Evolutionary conservation across 2,113 vertebrate genomes (phyloP).

Genomic region (Antennarius striatus): DNA sequence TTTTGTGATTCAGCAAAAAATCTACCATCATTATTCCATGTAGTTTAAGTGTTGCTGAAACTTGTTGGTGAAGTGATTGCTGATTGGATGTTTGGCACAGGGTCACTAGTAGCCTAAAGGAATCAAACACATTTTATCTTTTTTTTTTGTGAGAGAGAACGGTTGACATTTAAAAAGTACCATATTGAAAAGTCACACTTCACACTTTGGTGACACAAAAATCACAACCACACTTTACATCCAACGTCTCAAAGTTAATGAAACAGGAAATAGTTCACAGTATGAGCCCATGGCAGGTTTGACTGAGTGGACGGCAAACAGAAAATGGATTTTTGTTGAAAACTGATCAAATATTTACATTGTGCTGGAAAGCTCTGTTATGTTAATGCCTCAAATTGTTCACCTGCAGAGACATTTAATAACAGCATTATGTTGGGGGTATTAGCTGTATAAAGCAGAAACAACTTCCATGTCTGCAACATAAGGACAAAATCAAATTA

Average conservation of each 20-base stretch:
- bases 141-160: background rate
- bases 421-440: background rate
- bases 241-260: constrained; percentile 3
- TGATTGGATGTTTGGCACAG: constrained; percentile 1
- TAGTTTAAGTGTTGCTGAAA: too few species aligned
- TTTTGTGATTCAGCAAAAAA: too few species aligned
- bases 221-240: constrained; percentile 11
- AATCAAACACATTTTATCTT: background rate
- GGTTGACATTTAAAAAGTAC: too few species aligned
- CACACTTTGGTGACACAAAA: constrained; percentile 14
- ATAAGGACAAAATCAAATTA: too few species aligned
- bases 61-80: background rate
- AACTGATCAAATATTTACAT: background rate
- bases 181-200: too few species aligned
- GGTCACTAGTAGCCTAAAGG: background rate
- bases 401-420: background rate
- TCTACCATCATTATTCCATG: too few species aligned
- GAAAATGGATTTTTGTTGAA: background rate
- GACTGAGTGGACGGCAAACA: constrained; percentile 21
- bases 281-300: constrained; percentile 14
- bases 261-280: background rate
- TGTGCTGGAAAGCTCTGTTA: background rate
- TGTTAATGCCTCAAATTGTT: background rate
- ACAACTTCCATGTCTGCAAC: background rate
- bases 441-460: background rate